phyloP scores from a whole-genome alignment of 37 sponge, comb jelly and placozoan species.

The Oopsacas minuta region DNA sequence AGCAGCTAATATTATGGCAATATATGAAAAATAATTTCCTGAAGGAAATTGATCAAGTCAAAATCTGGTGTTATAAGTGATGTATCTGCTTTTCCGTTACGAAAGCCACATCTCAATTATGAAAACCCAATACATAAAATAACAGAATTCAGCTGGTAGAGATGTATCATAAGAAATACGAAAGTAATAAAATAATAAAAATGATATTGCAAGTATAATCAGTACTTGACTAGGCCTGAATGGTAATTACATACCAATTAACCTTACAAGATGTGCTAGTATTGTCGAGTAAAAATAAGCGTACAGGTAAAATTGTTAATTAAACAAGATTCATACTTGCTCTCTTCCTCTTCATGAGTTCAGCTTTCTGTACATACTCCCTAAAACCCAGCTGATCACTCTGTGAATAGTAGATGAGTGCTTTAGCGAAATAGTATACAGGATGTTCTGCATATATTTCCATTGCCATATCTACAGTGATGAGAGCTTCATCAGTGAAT shows the following conservation, averaged over 20 bases:
- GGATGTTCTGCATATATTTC: neutral
- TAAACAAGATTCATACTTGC: neutral
- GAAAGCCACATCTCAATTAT: too few species aligned
- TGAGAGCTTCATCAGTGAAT: neutral
- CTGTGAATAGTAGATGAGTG: neutral
- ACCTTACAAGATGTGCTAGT: neutral
- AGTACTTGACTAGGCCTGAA: too few species aligned
- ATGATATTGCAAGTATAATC: neutral
- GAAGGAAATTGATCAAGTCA: too few species aligned
- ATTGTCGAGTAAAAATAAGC: neutral
- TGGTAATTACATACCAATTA: too few species aligned
- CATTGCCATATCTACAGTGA: slow-evolving; percentile 14
- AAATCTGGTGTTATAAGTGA: too few species aligned
- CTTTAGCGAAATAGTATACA: neutral
- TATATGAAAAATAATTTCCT: too few species aligned
- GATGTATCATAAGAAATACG: neutral
- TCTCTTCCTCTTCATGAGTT: slow-evolving; percentile 8
- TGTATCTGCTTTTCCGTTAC: too few species aligned
- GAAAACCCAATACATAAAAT: neutral
- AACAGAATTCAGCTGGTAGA: neutral
- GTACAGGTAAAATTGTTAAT: neutral
- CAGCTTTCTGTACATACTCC: slow-evolving; percentile 7
- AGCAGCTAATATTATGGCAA: too few species aligned
- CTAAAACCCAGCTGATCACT: neutral
- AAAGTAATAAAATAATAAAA: neutral